A percentile compares a stretch with the other conserved stretches of the same genome.
phyloP scores from a whole-genome alignment of 1,140 invertebrate species.

The Panonychus citri region DNA sequence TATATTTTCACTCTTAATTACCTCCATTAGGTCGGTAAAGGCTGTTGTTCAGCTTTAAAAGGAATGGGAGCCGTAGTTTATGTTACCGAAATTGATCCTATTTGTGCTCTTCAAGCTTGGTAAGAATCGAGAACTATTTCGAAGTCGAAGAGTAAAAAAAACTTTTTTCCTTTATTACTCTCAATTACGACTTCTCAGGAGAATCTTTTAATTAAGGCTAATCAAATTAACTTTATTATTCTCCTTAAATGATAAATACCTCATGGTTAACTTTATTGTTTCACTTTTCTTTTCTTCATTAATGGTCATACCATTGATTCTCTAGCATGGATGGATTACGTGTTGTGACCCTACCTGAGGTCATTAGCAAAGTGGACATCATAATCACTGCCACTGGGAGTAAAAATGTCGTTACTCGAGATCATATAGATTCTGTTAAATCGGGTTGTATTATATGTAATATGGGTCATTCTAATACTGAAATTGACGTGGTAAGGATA shows the following conservation, averaged over 20 bases:
- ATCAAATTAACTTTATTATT: neutral
- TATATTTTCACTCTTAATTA: neutral
- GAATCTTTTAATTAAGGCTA: neutral
- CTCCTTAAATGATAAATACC: neutral
- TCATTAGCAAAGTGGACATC: conserved; percentile 77
- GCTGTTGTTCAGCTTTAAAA: conserved; percentile 81
- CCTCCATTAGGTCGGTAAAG: conserved; percentile 56
- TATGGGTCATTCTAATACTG: conserved; percentile 95
- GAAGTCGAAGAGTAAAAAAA: too few species aligned
- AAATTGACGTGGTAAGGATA: conserved; percentile 69
- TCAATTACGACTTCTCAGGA: too few species aligned
- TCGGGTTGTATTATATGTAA: conserved; percentile 89
- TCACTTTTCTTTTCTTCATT: neutral
- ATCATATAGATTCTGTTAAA: conserved; percentile 92
- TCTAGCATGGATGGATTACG: conserved; percentile 85
- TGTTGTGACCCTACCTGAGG: conserved; percentile 76
- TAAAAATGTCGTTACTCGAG: conserved; percentile 80
- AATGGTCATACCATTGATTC: neutral
- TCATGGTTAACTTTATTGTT: neutral
- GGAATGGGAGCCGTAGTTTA: conserved; percentile 79
- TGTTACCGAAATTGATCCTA: conserved; percentile 94
- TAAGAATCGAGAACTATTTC: conserved; percentile 21
- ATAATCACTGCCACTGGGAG: conserved; percentile 79
- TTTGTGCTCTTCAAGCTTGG: conserved; percentile 89
- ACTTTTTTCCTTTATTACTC: neutral